Evolutionary conservation across 1,140 invertebrate genomes (phyloP), one percentile per base, ranked within the genome.

Genomic region (Neodiprion lecontei): DNA sequence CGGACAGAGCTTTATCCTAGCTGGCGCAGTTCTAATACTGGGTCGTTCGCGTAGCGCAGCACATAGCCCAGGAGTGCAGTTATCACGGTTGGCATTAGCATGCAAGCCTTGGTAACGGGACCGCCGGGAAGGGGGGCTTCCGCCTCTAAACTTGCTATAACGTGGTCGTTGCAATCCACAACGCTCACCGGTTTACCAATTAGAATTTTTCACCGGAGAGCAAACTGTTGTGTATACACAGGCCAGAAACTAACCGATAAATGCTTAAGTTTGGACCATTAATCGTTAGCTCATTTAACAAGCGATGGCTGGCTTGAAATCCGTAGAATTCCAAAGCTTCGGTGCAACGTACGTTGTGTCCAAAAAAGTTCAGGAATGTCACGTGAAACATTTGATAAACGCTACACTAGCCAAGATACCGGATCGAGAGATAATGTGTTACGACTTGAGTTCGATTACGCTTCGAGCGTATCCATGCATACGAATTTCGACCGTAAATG

Each of bases 41-140:
- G 53, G 53, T 61, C 53, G 11, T 40, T 40, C 28, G 28, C 28
- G 28, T 40, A 40, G 28, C 28, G 28, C 28, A 40, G 5, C 17
- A 21, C 17, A 21, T 21, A 21, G 17, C 17, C 28, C 28, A 40
- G 28, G 53, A 61, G 11, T 17, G 53, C 53, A 61, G 53, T 61
- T 12, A 61, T 61, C 53, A 61, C 9, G 53, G 53, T 61, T 61
- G n/a, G 53, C 53, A 61, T 61, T 61, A 61, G 53, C 53, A 61
- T 61, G 53, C 53, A 61, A 61, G 53, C 11, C 53, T 61, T 17
- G 53, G 53, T 61, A 61, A 61, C 53, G 53, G 53, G 53, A 61
- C 53, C 53, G 53, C 53, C 53, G 11, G 5, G 53, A 17, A 61
- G 8, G n/a, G n/a, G n/a, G 53, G 53, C 9, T 61, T 61, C 53